phyloP scores from a whole-genome alignment of 1,140 invertebrate species.

The Lasioglossum albipes region DNA sequence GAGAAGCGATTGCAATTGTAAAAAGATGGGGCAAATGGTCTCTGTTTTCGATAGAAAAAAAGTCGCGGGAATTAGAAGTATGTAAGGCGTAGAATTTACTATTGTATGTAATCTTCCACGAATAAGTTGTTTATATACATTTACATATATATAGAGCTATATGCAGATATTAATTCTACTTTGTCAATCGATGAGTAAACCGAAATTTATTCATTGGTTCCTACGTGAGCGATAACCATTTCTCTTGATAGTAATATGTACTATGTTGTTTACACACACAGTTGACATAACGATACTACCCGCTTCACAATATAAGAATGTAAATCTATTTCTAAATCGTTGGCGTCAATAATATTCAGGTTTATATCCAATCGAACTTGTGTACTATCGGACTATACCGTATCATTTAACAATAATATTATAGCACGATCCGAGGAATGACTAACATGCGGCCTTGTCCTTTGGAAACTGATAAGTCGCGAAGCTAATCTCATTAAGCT shows the following conservation, averaged over 20 bases:
- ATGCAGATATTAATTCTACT: slow-evolving; percentile 14
- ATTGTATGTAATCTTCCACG: not conserved
- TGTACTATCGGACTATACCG: not conserved
- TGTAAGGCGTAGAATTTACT: not conserved
- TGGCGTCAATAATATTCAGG: not conserved
- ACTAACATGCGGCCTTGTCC: not conserved
- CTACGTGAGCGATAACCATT: not conserved
- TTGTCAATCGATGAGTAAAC: not conserved
- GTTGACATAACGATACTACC: not conserved
- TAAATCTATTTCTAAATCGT: not conserved
- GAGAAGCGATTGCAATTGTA: not conserved
- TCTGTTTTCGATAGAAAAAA: not conserved
- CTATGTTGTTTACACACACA: not conserved
- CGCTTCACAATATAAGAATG: not conserved
- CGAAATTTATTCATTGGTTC: not conserved
- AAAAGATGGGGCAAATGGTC: not conserved
- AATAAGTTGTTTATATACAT: slow-evolving; percentile 29
- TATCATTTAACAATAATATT: not conserved
- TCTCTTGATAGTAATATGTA: not conserved
- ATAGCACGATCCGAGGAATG: not conserved
- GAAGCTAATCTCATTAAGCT: too few species aligned
- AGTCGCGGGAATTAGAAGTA: not conserved
- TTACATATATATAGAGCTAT: not conserved
- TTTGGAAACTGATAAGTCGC: not conserved
- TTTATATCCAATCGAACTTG: not conserved